Conservation (phyloP, 2,113 vertebrate species). For the Mola mola region DNA sequence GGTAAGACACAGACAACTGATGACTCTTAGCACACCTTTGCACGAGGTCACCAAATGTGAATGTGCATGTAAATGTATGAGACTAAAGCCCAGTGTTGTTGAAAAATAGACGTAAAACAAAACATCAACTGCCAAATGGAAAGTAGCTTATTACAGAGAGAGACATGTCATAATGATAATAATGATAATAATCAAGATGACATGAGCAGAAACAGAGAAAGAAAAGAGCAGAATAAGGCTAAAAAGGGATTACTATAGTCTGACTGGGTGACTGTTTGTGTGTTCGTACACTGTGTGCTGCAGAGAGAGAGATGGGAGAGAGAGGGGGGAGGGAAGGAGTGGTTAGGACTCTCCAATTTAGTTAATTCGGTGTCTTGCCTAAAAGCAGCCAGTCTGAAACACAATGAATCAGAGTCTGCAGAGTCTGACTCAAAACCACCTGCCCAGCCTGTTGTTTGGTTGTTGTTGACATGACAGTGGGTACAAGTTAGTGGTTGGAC, state of each 20-base stretch:
- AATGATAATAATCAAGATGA: conserved; percentile 64
- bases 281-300: conserved; percentile 17
- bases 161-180: conserved; percentile 68
- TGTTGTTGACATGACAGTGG: conserved; percentile 29
- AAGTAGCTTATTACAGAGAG: conserved; percentile 58
- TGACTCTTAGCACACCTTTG: not conserved
- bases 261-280: conserved; percentile 45
- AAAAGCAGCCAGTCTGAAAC: conserved; percentile 64
- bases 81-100: conserved; percentile 34
- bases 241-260: conserved; percentile 61
- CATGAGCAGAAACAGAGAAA: conserved; percentile 26
- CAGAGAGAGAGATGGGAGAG: not conserved
- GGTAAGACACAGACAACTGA: not conserved
- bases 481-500: conserved; percentile 17
- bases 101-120: conserved; percentile 51
- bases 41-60: not conserved
- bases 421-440: conserved; percentile 53
- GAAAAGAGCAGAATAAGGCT: conserved; percentile 67
- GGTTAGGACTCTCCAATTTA: conserved; percentile 43
- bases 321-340: not conserved
- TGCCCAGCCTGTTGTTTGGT: conserved; percentile 23
- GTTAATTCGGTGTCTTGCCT: conserved; percentile 67
- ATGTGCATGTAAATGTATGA: conserved; percentile 5
- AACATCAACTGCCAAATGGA: conserved; percentile 58
- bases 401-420: conserved; percentile 60